Evolutionary conservation across 2,888 invertebrate genomes (phyloP), one percentile per base, ranked within the genome.

Genomic region (Papilio demoleus): DNA sequence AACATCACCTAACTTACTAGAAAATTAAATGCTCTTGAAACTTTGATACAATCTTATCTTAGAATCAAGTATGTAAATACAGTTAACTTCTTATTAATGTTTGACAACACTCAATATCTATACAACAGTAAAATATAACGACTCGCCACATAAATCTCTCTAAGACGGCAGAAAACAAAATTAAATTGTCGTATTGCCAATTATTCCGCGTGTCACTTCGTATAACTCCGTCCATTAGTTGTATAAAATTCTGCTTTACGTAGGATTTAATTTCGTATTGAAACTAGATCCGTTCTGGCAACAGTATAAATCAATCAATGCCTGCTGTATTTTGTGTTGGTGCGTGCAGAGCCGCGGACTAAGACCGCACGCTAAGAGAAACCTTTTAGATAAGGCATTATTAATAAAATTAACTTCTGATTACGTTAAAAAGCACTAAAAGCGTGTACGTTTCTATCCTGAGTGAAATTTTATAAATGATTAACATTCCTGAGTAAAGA

Each of bases 161-260:
- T 4, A 31, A 38, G 27, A 40, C 50, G 42, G 14, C 58, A 53
- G 65, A 59, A 68, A 68, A 65, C 34, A 53, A n/a, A 68, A 68
- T 67, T 36, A 64, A 68, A 68, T 70, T 68, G 70, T 72, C 68
- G 58, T 47, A 31, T 34, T 45, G 34, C 67, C 72, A 68, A 70
- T 72, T 70, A 68, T 65, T 60, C 59, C 59, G 62, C 56, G 31
- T 56, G 67, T 62, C 62, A 42, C 6, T 56, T 45, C 27, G 62
- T 45, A 62, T 62, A 31, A 62, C 62, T 34, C 40, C 40, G 42
- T 4, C 53, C 67, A 67, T 67, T 67, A 67, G 56, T 67, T 42
- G 31, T 40, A 62, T 45, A 22, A 62, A 67, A 42, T 56, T 62
- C 17, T 27, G 47, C 45, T 27, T 24, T 58, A 17, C 31, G 45